These are phyloP conservation scores for Adoxophyes honmai DNA, from an alignment of 1,140 invertebrate genomes.

Conservation along the genomic window DNA sequence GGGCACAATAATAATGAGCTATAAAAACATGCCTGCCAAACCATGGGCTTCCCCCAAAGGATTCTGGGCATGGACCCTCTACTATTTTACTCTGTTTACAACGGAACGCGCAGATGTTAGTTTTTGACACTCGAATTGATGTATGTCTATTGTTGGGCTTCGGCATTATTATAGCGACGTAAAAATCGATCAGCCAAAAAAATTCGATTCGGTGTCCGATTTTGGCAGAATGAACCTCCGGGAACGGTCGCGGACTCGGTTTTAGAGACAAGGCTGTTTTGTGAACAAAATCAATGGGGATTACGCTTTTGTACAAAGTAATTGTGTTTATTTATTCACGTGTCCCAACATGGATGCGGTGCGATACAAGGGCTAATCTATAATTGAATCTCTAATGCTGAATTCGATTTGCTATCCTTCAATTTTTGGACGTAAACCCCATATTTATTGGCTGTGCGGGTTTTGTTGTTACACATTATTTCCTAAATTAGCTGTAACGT, in stretches of 20 bases:
- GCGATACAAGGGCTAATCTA: constrained; percentile 68
- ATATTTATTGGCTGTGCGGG: constrained; percentile 11
- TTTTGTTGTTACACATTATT: constrained; percentile 26
- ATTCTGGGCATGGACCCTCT: constrained; percentile 43
- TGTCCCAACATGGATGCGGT: constrained; percentile 63
- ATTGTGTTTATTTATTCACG: constrained; percentile 76
- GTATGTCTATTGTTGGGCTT: constrained; percentile 64
- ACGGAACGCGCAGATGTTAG: constrained; percentile 73
- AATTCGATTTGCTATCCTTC: constrained; percentile 59
- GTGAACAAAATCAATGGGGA: constrained; percentile 58
- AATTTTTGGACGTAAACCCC: constrained; percentile 37
- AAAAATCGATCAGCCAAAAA: constrained; percentile 58
- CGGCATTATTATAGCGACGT: constrained; percentile 57
- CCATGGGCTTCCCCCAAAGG: constrained; percentile 52
- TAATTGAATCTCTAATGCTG: constrained; percentile 66
- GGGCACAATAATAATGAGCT: constrained; percentile 70
- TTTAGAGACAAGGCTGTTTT: constrained; percentile 43
- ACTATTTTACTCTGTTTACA: constrained; percentile 65
- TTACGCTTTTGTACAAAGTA: constrained; percentile 66
- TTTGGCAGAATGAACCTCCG: constrained; percentile 46
- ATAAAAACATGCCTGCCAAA: constrained; percentile 64
- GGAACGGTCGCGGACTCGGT: constrained; percentile 44
- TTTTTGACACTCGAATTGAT: constrained; percentile 77
- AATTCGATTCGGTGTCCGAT: constrained; percentile 45
- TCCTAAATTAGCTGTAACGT: constrained; percentile 7